Percentiles rank a stretch among this genome's conserved stretches.
Evolutionary conservation across 2,888 invertebrate species (phyloP).

Genomic region (Tenthredo notha): DNA sequence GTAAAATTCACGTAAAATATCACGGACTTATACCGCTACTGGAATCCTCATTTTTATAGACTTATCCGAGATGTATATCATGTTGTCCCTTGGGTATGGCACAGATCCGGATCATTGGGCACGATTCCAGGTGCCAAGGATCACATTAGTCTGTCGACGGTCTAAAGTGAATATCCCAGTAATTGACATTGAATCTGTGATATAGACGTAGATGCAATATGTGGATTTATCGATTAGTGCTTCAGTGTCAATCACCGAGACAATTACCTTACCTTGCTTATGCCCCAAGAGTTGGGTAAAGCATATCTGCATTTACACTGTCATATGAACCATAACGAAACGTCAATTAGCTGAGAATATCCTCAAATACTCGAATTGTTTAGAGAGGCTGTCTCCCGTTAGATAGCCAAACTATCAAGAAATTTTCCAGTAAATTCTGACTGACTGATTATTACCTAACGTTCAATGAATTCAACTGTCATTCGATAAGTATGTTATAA

Average conservation of each 20-base stretch:
- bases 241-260: neutral
- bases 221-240: neutral
- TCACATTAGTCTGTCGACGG: constrained; percentile 58
- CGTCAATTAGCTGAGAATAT: neutral
- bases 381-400: too few relatives aligned
- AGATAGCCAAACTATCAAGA: too few relatives aligned
- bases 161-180: constrained; percentile 66
- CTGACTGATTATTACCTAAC: neutral
- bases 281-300: neutral
- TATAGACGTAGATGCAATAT: neutral
- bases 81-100: neutral
- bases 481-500: neutral
- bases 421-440: too few relatives aligned
- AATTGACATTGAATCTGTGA: constrained; percentile 39
- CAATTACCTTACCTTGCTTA: neutral
- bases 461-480: neutral
- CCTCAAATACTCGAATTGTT: too few relatives aligned
- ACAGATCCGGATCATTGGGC: constrained; percentile 64
- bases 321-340: neutral
- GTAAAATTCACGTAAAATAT: constrained; percentile 6
- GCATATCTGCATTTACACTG: neutral
- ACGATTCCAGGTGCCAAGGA: constrained; percentile 75
- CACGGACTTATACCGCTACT: neutral
- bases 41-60: constrained; percentile 9
- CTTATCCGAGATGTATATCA: neutral